Evolutionary conservation across 2,888 invertebrate species (phyloP), one percentile per base, ranked within the genome.

Genomic region (Pristionchus fissidentatus): DNA sequence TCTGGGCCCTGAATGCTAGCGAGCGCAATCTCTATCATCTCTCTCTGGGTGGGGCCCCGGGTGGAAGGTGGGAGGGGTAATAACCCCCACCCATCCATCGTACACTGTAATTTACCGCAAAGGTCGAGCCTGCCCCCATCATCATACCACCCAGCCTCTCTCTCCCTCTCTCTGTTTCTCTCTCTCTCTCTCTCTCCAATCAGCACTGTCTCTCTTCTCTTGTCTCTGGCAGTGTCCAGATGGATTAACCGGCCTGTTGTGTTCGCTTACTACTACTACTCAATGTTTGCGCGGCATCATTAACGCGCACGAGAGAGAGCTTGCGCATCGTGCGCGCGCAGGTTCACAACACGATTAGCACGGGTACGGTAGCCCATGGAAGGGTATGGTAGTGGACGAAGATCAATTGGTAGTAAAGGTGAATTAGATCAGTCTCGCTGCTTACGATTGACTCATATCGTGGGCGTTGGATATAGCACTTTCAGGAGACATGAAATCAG

Each of bases 71-170:
- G 70, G 70, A 70, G 38, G 70, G 70, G 70, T 70, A 41, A 70
- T 70, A 41, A 70, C 60, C 60, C 70, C 38, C 70, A 38, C 38
- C 70, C 70, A 13, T 26, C 70, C 35, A 3, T n/a, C 70, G n/a
- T 26, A 70, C 70, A 70, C 70, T 70, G 70, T 70, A 70, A 70
- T 70, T 70, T 70, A 70, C 70, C 70, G 70, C 77, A 77, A 77
- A 52, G 77, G 49, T 52, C 52, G 77, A 32, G 49, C 32, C 26
- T 41, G 38, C 2, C 73, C 13, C 73, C n/a, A n/a, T n/a, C n/a
- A n/a, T n/a, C n/a, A n/a, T n/a, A n/a, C n/a, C n/a, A n/a, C n/a
- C 22, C 52, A 19, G 15, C 22, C 52, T 52, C 52, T 52, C 52
- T 52, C 52, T 52, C n/a, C 43, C n/a, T 29, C 70, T 29, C 66